Base-by-base conservation (phyloP, 2,113 vertebrate species). In the Labeo rohita region DNA sequence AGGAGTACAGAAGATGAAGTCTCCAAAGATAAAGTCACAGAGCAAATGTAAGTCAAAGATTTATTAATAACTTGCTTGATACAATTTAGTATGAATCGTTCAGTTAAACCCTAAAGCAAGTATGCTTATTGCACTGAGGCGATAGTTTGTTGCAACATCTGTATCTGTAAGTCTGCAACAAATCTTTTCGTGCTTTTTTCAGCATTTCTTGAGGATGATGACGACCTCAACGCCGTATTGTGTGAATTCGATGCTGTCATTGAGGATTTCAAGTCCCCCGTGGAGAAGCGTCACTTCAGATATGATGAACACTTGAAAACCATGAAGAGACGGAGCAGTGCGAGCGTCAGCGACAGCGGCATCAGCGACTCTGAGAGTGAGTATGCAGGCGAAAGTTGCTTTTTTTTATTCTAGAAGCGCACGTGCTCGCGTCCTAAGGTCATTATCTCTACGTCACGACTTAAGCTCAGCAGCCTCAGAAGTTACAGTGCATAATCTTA, bases 161-260 rank as follows among this genome's bases (percentile, higher is more conserved):
- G 56, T 81, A 6, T 11, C 6, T 18, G 18, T 18, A 9, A 66
- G 47, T 18, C 63, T 83, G 2, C 21, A n/a, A 73, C 11, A 8
- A 28, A 68, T 61, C 18, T 21, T 5, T n/a, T 3, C 18, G 5
- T 61, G 34, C 34, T 4, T 45, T 81, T 75, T 61, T 4, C 49
- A 87, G 84, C 87, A 7, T 85, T 83, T 18, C 63, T 90, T 0
- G 77, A 92, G 8, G 91, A 91, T 52, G 92, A 94, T 12, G 90
- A 89, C 59, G 96, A 93, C 34, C 91, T 98, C 91, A 95, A 87
- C 2, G 97, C 97, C 61, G 97, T 95, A 49, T 93, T 99, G 86
- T 94, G 97, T 0, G 98, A 98, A 92, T 98, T 99, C 47, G 96
- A 98, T 54, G 97, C 97, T 0, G 97, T 98, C 90, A 95, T 99